Evolutionary conservation across 2,797 vertebrate species (phyloP).

Genomic region (Lagocephalus sceleratus): DNA sequence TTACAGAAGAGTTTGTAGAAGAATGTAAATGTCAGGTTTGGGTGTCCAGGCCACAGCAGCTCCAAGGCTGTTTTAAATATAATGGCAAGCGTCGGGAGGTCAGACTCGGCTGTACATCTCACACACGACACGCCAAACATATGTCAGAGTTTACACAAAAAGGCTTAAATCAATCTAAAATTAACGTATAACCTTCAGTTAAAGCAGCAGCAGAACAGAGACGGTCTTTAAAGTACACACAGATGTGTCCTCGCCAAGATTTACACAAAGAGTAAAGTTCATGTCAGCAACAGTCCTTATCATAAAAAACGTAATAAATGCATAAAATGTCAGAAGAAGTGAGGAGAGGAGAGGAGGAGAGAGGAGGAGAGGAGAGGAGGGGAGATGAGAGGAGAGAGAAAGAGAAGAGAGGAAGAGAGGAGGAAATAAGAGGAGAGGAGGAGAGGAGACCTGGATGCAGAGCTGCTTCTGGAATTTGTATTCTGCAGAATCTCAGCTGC

Average conservation of each 20-base stretch:
- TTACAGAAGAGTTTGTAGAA: constrained; percentile 44
- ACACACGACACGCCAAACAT: constrained; percentile 5
- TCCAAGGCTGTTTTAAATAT: constrained; percentile 37
- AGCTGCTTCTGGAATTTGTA: too few species aligned
- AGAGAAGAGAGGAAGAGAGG: too few species aligned
- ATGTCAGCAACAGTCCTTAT: not conserved
- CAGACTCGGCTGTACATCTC: constrained; percentile 30
- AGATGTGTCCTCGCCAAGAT: constrained; percentile 2
- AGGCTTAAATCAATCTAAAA: too few species aligned
- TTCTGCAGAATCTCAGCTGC: too few species aligned
- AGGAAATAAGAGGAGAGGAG: too few species aligned
- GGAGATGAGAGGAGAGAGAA: too few species aligned
- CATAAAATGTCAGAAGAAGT: not conserved
- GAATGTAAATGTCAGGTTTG: constrained; percentile 41
- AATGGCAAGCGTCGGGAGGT: constrained; percentile 21
- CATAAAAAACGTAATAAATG: constrained; percentile 1
- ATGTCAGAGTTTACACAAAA: too few species aligned
- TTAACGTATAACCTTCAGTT: not conserved
- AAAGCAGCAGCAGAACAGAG: too few species aligned
- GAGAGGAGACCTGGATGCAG: too few species aligned
- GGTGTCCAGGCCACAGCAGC: constrained; percentile 58
- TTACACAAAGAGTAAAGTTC: constrained; percentile 7
- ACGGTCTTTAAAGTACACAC: not conserved
- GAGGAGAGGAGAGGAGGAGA: not conserved
- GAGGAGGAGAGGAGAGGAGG: too few species aligned